Percentiles rank a stretch among this genome's conserved stretches.
Conservation (phyloP, 2,797 vertebrate species). For the Caiman crocodilus region DNA sequence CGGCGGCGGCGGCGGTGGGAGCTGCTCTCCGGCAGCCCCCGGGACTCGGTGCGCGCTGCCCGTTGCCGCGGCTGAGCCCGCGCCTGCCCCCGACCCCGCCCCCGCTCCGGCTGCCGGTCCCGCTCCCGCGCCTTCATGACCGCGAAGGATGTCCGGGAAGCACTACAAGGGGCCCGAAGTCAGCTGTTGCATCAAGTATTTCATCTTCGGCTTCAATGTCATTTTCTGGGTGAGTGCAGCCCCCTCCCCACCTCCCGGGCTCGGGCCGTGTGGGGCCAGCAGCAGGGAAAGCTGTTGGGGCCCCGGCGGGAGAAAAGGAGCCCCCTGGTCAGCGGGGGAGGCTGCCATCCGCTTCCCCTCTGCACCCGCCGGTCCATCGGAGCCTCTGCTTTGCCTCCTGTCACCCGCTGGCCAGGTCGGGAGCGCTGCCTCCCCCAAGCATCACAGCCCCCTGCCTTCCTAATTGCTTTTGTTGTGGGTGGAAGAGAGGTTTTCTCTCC, state of each 20-base stretch:
- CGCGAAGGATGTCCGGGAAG: conserved; percentile 94
- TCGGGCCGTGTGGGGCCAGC: not conserved
- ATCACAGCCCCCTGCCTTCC: not conserved
- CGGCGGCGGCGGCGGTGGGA: conserved; percentile 56
- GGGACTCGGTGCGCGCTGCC: conserved; percentile 56
- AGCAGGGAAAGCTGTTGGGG: not conserved
- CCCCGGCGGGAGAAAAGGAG: not conserved
- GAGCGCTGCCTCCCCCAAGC: conserved; percentile 6
- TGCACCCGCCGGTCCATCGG: not conserved
- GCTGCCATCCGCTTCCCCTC: not conserved
- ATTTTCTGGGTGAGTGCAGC: conserved; percentile 94
- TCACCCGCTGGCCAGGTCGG: not conserved
- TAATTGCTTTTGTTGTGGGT: conserved; percentile 47
- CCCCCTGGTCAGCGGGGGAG: accelerated
- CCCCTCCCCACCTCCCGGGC: not conserved
- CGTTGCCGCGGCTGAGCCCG: conserved; percentile 22
- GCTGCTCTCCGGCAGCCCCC: conserved; percentile 37
- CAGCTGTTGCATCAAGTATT: conserved; percentile 99
- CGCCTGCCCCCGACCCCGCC: not conserved
- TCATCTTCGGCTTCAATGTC: conserved; percentile 99
- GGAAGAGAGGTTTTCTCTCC: not conserved
- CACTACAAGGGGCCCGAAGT: conserved; percentile 97
- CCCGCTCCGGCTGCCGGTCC: not conserved
- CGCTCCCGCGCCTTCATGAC: conserved; percentile 78
- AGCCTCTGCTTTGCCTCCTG: not conserved